Base-by-base conservation (phyloP, 1,140 invertebrate species). In the Microplitis demolitor region DNA sequence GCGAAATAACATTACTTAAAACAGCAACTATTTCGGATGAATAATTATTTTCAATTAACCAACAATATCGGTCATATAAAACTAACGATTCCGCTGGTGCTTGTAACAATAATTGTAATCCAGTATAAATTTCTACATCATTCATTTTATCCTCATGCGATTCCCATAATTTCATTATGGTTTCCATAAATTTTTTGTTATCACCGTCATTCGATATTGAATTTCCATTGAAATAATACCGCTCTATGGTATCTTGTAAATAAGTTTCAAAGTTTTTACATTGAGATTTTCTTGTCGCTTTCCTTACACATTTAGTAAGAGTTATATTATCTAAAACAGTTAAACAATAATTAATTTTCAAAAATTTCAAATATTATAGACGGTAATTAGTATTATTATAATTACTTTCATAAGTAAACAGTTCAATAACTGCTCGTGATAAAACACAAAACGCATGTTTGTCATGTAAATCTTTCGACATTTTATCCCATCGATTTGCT, bases 351-450 rank as follows among this genome's bases (percentile, higher is more conserved):
- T 9, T 45, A 45, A 45, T 45, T 45, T 45, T 0, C 24, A 24
- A 45, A 39, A 45, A 6, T 9, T 45, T 45, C 5, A 45, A 9
- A 45, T 11, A 45, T 45, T 24, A 24, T 24, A 24, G 0, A 2
- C 24, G 24, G 24, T 24, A 24, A 2, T 24, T 24, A 24, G 24
- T 24, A 24, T 45, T 45, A 6, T 45, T 45, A 6, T 45, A 45
- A 84, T 83, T 86, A 92, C 91, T 86, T 87, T 87, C 76, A 45
- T 73, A 69, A 33, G 87, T 88, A 78, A 89, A 91, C 39, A 89
- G 79, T 80, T 92, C 87, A 60, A 93, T 74, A 9, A 91, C 80
- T 56, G 90, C 90, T 79, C 92, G 87, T 50, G 89, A 88, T 56
- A 92, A 79, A 71, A 91, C 87, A 80, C 89, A 87, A 74, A 90